Evolutionary conservation across 2,888 invertebrate genomes (phyloP).

Genomic region (Nezara viridula): DNA sequence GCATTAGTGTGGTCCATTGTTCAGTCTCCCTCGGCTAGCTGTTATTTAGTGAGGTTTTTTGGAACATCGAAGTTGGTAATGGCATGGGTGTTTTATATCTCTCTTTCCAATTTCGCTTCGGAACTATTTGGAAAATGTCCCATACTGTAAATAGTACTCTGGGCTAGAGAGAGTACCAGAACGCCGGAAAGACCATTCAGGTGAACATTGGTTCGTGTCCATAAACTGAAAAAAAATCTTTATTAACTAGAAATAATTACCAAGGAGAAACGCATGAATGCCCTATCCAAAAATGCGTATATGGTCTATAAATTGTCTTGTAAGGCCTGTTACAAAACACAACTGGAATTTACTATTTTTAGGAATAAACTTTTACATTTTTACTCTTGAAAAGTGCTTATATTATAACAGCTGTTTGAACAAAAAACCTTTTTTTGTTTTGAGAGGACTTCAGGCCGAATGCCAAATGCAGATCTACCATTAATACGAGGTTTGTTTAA

Average conservation of each 20-base stretch:
- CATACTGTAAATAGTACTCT: background rate
- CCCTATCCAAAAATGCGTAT: too few relatives aligned
- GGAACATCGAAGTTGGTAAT: background rate
- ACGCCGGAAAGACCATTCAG: background rate
- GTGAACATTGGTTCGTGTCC: background rate
- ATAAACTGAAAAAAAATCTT: background rate
- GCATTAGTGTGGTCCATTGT: constrained; percentile 11
- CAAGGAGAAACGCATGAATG: too few relatives aligned
- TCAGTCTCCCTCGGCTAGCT: background rate
- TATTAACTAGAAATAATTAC: background rate
- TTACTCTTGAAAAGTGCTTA: too few relatives aligned
- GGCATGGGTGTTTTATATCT: background rate
- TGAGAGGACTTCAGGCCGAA: too few relatives aligned
- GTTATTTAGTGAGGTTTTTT: background rate
- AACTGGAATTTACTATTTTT: too few relatives aligned
- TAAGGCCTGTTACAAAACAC: too few relatives aligned
- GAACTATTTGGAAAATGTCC: background rate
- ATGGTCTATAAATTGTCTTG: too few relatives aligned
- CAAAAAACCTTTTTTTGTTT: too few relatives aligned
- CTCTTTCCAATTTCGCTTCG: background rate
- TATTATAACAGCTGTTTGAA: too few relatives aligned
- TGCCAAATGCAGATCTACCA: too few relatives aligned
- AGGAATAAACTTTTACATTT: too few relatives aligned
- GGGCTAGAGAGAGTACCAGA: background rate
- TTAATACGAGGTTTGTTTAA: too few relatives aligned